Evolutionary conservation across 2,888 invertebrate genomes (phyloP), one percentile per base, ranked within the genome.

Genomic region (Eudemis profundana): DNA sequence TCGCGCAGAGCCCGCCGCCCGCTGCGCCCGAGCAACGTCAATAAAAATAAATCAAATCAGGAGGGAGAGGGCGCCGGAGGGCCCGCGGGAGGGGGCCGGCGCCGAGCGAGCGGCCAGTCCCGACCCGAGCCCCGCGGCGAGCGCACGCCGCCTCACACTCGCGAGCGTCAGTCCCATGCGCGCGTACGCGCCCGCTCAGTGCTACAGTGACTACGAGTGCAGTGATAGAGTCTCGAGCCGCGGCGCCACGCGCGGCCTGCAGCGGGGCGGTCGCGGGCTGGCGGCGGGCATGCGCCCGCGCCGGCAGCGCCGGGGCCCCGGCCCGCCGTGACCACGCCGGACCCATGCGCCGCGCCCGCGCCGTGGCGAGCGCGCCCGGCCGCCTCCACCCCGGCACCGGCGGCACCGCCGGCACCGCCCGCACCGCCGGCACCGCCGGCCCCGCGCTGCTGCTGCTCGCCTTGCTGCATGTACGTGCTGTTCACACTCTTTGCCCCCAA

Each of bases 351-450:
- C 68, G 68, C 64, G 53, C 67, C 63, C 61, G 61, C 53, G 64
- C 79, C 85, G 84, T 76, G n/a, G n/a, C n/a, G n/a, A n/a, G n/a
- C 81, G 81, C 76, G 77, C 53, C 63, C 62, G 46, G 27, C 47
- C 62, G 56, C 61, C 61, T 54, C 72, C 77, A 82, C 85, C 86
- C 87, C 85, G 67, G 72, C 73, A 69, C 63, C 66, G 71, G 78
- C 79, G 79, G 77, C 80, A 87, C 89, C 83, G 85, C 33, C 33
- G 10, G 33, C 84, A 84, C 85, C 85, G 83, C 90, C 85, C 85
- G 86, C 82, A 83, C 80, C 85, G 74, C 78, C 81, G 80, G 8
- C 84, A 83, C 85, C 84, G 83, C 90, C 85, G 86, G 86, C 82
- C 83, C 80, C 85, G 74, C 78, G 81, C 81, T 84, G 83, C 85